Evolutionary conservation across 2,888 invertebrate species (phyloP).

Genomic region (Aphodius granarius): DNA sequence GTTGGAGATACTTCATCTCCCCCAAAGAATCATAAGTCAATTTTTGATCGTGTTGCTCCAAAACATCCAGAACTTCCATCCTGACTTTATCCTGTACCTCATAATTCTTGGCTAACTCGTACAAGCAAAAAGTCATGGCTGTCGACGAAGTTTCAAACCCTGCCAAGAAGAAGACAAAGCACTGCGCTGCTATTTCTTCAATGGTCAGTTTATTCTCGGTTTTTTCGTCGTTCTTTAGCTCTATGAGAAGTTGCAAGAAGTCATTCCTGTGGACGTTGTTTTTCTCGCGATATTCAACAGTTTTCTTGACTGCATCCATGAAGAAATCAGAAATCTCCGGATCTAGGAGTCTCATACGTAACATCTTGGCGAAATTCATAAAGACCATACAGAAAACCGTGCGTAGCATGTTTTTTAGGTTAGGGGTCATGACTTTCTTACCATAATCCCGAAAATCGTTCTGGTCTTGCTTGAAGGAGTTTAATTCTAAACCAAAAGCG

Average conservation of each 20-base stretch:
- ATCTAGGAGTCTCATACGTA: constrained; percentile 32
- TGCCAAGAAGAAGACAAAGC: constrained; percentile 61
- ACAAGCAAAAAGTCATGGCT: constrained; percentile 59
- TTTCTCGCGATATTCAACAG: constrained; percentile 38
- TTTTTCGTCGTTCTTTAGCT: constrained; percentile 33
- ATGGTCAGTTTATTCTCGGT: constrained; percentile 31
- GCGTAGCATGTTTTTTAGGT: constrained; percentile 29
- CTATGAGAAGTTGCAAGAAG: constrained; percentile 49
- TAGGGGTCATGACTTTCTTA: constrained; percentile 36
- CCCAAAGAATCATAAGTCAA: constrained; percentile 51
- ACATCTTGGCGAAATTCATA: constrained; percentile 25
- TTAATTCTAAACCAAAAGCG: constrained; percentile 49
- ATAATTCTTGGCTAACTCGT: constrained; percentile 55
- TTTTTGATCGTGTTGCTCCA: constrained; percentile 44
- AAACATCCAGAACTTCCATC: constrained; percentile 46
- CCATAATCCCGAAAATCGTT: constrained; percentile 44
- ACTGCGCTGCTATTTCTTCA: constrained; percentile 55
- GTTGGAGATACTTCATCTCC: constrained; percentile 55
- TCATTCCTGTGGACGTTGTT: constrained; percentile 42
- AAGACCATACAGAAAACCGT: constrained; percentile 25
- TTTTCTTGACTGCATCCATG: constrained; percentile 34
- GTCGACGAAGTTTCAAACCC: constrained; percentile 66
- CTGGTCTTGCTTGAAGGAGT: constrained; percentile 47
- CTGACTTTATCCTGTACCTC: constrained; percentile 53
- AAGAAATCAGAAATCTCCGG: constrained; percentile 39